Conservation (phyloP, 2,113 vertebrate species). For the Acanthochromis polyacanthus region DNA sequence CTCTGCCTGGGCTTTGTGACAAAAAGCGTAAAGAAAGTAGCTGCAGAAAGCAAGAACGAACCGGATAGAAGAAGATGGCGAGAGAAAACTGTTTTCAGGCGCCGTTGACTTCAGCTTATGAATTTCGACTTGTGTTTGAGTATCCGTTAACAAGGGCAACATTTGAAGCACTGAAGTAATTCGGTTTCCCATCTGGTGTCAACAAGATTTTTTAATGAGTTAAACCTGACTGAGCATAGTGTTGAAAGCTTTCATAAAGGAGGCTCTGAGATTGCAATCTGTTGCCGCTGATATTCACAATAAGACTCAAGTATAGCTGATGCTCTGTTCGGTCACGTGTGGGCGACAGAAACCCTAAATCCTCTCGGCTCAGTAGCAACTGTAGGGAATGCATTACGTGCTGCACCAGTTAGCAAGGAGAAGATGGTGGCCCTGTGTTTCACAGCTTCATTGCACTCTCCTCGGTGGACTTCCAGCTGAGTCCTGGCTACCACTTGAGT, state of each 20-base stretch:
- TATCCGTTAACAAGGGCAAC: constrained; percentile 26
- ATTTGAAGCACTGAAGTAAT: constrained; percentile 32
- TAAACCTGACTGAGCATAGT: constrained; percentile 51
- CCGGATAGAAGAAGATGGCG: constrained; percentile 27
- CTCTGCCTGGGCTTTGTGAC: constrained; percentile 60
- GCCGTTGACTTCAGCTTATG: constrained; percentile 26
- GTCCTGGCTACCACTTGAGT: constrained; percentile 8
- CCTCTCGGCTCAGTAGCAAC: constrained; percentile 7
- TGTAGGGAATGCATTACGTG: constrained; percentile 24
- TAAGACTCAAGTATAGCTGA: constrained; percentile 13
- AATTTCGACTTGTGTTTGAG: constrained; percentile 27
- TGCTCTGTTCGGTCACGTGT: background rate
- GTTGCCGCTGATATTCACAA: constrained; percentile 39
- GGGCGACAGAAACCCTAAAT: constrained; percentile 8
- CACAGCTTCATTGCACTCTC: constrained; percentile 56
- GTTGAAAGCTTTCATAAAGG: constrained; percentile 39
- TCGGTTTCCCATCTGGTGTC: constrained; percentile 55
- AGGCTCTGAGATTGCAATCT: constrained; percentile 16
- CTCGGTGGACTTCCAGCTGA: constrained; percentile 26
- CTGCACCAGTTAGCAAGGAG: constrained; percentile 4
- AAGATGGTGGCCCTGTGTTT: constrained; percentile 41
- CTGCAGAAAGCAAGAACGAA: constrained; percentile 19
- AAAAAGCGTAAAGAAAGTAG: constrained; percentile 39
- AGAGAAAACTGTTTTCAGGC: constrained; percentile 21
- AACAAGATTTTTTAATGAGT: constrained; percentile 47